phyloP scores from a whole-genome alignment of 2,888 invertebrate genomes.

The Epirrita christyi region DNA sequence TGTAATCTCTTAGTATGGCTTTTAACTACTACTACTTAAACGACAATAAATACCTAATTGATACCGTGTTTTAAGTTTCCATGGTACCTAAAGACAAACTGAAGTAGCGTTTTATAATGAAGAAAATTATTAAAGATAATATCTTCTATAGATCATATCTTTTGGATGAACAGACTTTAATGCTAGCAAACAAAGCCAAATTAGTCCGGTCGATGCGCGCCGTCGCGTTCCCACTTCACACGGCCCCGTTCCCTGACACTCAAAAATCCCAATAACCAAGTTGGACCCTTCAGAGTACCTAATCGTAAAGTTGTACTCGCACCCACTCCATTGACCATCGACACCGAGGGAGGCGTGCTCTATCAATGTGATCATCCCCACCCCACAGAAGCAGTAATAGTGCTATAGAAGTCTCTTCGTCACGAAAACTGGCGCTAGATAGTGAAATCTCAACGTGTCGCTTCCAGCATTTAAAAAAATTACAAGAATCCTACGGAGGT shows the following conservation, averaged over 20 bases:
- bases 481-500: too few species aligned
- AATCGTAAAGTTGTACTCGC: conserved; percentile 34
- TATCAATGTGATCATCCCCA: conserved; percentile 46
- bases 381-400: conserved; percentile 10
- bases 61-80: too few species aligned
- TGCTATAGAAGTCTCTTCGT: not conserved
- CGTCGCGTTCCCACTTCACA: conserved; percentile 22
- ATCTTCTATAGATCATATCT: too few species aligned
- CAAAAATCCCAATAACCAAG: conserved; percentile 26
- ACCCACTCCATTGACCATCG: conserved; percentile 33
- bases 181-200: not conserved
- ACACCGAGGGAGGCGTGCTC: conserved; percentile 41
- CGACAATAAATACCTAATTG: too few species aligned
- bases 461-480: too few species aligned
- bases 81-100: not conserved
- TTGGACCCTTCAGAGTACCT: conserved; percentile 33
- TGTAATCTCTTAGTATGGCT: too few species aligned
- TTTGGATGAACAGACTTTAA: too few species aligned
- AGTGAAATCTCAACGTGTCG: too few species aligned
- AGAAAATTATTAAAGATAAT: too few species aligned
- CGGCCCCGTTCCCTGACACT: conserved; percentile 24
- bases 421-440: not conserved
- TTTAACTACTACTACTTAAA: too few species aligned
- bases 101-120: too few species aligned
- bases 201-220: conserved; percentile 2